These are phyloP conservation scores for Sylvicola cinctus DNA, from an alignment of 2,888 invertebrate genomes.

Conservation along the genomic window DNA sequence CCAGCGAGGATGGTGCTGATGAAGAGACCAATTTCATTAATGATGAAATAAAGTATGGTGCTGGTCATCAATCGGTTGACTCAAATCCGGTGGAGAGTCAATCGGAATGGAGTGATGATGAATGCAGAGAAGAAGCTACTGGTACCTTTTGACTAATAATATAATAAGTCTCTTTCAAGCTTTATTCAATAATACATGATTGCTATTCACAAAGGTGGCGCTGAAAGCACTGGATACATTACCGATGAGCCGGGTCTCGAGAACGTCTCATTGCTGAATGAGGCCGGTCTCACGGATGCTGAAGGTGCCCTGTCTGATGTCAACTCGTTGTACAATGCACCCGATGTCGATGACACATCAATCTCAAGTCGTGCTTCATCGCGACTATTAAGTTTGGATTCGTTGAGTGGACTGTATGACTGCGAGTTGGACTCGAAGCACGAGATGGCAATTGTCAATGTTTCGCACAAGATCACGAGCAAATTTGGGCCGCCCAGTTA, in stretches of 20 bases:
- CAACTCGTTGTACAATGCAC: conserved; percentile 57
- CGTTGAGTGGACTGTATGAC: conserved; percentile 60
- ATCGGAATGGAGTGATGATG: conserved; percentile 62
- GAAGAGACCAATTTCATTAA: conserved; percentile 15
- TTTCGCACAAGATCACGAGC: conserved; percentile 25
- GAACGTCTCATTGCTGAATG: conserved; percentile 67
- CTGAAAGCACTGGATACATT: conserved; percentile 63
- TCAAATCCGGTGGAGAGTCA: conserved; percentile 41
- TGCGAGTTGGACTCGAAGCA: conserved; percentile 31
- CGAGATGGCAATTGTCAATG: conserved; percentile 27
- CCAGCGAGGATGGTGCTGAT: not conserved
- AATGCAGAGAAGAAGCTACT: conserved; percentile 41
- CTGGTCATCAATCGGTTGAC: conserved; percentile 23
- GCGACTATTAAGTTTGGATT: conserved; percentile 58
- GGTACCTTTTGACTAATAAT: conserved; percentile 14
- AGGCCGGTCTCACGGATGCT: conserved; percentile 68
- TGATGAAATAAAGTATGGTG: conserved; percentile 26
- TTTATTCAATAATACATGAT: not conserved
- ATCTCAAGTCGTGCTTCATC: conserved; percentile 71
- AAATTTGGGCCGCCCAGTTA: conserved; percentile 18
- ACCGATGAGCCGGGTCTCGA: conserved; percentile 73
- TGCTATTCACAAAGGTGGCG: conserved; percentile 23
- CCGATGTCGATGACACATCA: conserved; percentile 46
- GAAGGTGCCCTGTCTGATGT: conserved; percentile 76
- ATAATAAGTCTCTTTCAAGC: not conserved